Conservation (phyloP, 1,140 invertebrate genomes). For the Mya arenaria region DNA sequence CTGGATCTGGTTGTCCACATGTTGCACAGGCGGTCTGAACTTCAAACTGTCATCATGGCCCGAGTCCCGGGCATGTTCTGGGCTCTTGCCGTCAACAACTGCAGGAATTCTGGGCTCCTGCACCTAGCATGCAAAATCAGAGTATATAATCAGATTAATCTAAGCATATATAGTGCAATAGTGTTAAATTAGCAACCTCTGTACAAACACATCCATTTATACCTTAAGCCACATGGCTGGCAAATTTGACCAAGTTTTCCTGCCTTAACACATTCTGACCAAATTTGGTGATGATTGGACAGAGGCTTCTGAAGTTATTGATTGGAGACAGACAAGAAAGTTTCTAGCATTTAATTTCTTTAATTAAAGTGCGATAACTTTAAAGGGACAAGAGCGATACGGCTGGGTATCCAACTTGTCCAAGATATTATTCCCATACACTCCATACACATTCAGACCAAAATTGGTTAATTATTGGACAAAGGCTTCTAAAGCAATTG, state of each 20-base stretch:
- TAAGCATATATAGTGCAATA: not conserved
- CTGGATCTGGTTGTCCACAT: not conserved
- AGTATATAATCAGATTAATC: not conserved
- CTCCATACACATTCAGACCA: too few relatives aligned
- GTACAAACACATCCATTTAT: not conserved
- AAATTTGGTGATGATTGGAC: not conserved
- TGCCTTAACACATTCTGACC: not conserved
- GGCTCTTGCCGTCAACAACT: not conserved
- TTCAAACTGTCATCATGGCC: not conserved
- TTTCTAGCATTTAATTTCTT: too few relatives aligned
- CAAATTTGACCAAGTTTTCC: not conserved
- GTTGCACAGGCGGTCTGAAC: not conserved
- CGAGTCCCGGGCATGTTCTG: not conserved
- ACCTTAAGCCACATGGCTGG: too few relatives aligned
- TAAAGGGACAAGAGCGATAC: too few relatives aligned
- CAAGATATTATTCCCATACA: too few relatives aligned
- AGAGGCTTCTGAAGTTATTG: not conserved
- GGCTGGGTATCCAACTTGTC: too few relatives aligned
- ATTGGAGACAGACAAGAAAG: too few relatives aligned
- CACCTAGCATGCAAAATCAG: not conserved
- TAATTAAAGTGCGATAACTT: too few relatives aligned
- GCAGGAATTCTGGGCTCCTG: not conserved
- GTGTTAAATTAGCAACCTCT: not conserved
- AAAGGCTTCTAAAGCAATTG: too few relatives aligned
- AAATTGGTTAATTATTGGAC: too few relatives aligned